phyloP scores from a whole-genome alignment of 2,797 vertebrate genomes.

The Decapterus maruadsi region DNA sequence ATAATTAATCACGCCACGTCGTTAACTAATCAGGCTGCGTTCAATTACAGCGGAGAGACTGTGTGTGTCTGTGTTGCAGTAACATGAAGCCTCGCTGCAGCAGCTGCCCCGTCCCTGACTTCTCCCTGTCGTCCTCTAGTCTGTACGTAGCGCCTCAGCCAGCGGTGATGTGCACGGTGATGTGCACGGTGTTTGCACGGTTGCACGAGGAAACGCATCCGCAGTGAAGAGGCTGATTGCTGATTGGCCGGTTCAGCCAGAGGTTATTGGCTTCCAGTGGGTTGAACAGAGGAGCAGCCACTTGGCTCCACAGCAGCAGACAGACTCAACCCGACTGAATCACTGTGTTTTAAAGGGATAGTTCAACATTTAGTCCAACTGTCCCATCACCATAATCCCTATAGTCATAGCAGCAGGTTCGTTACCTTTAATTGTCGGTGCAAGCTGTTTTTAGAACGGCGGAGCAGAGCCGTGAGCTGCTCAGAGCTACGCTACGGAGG shows the following conservation, averaged over 20 bases:
- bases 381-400: no score
- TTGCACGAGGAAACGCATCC: neutral
- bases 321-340: no score
- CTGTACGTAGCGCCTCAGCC: no score
- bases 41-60: conserved; percentile 12
- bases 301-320: conserved; percentile 10
- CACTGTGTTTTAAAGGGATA: no score
- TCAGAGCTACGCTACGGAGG: no score
- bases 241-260: conserved; percentile 19
- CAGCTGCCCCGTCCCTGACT: neutral
- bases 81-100: neutral
- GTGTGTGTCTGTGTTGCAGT: neutral
- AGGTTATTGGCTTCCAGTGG: conserved; percentile 27
- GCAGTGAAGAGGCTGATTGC: neutral
- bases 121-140: neutral
- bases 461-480: no score
- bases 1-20: conserved; percentile 5
- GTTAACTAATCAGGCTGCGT: conserved; percentile 33
- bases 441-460: no score
- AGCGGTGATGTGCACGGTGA: no score
- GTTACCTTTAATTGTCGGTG: no score
- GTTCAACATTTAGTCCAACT: no score
- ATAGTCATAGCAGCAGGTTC: no score
- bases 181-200: neutral
- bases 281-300: conserved; percentile 14